Evolutionary conservation across 53 echinoderm and acorn worm genomes (phyloP).

Genomic region (Temnopleurus reevesii): DNA sequence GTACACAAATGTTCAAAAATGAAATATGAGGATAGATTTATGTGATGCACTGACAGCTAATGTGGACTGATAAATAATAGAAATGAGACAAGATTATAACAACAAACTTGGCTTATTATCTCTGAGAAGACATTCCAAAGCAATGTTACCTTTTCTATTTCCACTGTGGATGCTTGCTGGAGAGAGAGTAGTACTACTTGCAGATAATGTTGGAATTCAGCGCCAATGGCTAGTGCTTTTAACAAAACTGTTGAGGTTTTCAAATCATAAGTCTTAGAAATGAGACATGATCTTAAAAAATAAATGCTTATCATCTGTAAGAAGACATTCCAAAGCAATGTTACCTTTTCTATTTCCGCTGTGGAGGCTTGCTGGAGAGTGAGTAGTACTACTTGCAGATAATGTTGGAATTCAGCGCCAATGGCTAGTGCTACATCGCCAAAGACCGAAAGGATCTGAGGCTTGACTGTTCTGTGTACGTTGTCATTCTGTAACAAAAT

Average conservation of each 20-base stretch:
- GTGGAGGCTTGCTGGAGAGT: constrained; percentile 88
- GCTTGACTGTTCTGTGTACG: constrained; percentile 90
- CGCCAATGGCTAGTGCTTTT: constrained; percentile 93
- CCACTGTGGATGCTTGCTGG: constrained; percentile 84
- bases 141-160: constrained; percentile 98
- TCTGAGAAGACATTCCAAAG: too few relatives aligned
- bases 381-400: constrained; percentile 72
- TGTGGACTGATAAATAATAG: too few relatives aligned
- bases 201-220: constrained; percentile 79
- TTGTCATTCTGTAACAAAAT: constrained; percentile 72
- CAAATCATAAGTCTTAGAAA: too few relatives aligned
- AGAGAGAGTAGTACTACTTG: constrained; percentile 73
- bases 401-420: constrained; percentile 78
- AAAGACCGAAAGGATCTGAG: constrained; percentile 96
- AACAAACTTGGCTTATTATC: too few relatives aligned
- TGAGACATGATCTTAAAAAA: too few relatives aligned
- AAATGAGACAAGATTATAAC: too few relatives aligned
- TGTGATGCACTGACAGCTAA: too few relatives aligned
- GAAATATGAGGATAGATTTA: too few relatives aligned
- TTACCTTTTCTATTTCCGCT: constrained; percentile 96
- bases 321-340: too few relatives aligned
- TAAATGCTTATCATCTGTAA: too few relatives aligned
- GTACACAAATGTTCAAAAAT: too few relatives aligned
- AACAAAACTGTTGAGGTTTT: too few relatives aligned
- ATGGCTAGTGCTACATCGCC: constrained; percentile 98